Evolutionary conservation across 1,140 invertebrate species (phyloP).

Genomic region (Glomeris maerens): DNA sequence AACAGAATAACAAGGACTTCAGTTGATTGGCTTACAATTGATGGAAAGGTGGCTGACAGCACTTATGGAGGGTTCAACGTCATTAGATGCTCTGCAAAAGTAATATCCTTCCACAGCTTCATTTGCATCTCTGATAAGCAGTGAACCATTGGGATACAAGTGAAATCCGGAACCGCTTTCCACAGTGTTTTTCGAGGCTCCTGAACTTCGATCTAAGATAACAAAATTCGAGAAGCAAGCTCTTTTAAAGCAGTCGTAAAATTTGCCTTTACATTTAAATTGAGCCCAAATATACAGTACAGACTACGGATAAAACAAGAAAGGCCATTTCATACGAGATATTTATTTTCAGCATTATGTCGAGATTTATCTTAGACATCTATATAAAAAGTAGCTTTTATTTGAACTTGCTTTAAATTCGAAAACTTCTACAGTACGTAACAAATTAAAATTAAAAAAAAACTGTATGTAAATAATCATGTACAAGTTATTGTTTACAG

Average conservation of each 20-base stretch:
- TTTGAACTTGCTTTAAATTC: not conserved
- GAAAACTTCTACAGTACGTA: not conserved
- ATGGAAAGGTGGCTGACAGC: slow-evolving; percentile 47
- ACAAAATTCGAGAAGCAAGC: too few species aligned
- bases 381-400: too few species aligned
- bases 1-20: too few species aligned
- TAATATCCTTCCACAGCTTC: slow-evolving; percentile 44
- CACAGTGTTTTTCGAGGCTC: slow-evolving; percentile 20
- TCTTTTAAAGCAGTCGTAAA: too few species aligned
- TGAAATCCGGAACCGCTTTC: slow-evolving; percentile 19
- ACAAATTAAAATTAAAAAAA: not conserved
- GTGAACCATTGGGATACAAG: slow-evolving; percentile 34
- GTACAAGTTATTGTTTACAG: not conserved
- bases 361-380: too few species aligned
- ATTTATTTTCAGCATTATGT: too few species aligned
- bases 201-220: not conserved
- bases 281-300: too few species aligned
- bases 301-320: too few species aligned
- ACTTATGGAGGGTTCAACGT: slow-evolving; percentile 45
- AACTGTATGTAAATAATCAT: not conserved
- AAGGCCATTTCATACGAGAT: too few species aligned
- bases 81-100: slow-evolving; percentile 44
- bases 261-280: too few species aligned
- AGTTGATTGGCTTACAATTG: slow-evolving; percentile 36
- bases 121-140: slow-evolving; percentile 38